Percentiles rank a stretch among this genome's conserved stretches.
These are phyloP conservation scores for Corythornis vintsioides DNA, from an alignment of 2,113 vertebrate species.

Conservation along the genomic window DNA sequence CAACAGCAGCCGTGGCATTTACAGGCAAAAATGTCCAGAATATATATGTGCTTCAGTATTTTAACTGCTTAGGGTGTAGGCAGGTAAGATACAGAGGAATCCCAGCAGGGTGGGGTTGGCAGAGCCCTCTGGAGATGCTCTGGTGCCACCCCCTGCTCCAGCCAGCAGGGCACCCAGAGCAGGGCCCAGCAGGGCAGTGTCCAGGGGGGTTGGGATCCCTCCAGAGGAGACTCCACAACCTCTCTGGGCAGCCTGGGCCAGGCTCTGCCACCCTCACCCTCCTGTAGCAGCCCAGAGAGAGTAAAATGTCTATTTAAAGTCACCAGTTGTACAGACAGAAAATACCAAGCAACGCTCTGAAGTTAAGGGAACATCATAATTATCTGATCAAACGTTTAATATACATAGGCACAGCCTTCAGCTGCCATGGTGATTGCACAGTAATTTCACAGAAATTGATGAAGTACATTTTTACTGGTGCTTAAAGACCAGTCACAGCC, in stretches of 20 bases:
- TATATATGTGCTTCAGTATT: neutral
- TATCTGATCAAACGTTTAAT: constrained; percentile 64
- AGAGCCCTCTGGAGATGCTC: too few relatives aligned
- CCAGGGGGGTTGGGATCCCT: neutral
- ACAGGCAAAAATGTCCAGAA: neutral
- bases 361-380: constrained; percentile 51
- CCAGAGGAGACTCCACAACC: neutral
- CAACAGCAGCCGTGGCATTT: neutral
- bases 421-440: constrained; percentile 39
- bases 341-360: constrained; percentile 48
- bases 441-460: constrained; percentile 68
- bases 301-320: neutral
- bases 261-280: too few relatives aligned
- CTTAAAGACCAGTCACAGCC: constrained; percentile 67
- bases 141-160: too few relatives aligned
- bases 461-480: constrained; percentile 71
- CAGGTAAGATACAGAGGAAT: neutral
- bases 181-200: too few relatives aligned
- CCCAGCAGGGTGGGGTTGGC: too few relatives aligned
- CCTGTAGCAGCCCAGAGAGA: neutral
- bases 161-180: too few relatives aligned
- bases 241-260: neutral
- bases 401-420: constrained; percentile 32
- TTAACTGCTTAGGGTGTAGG: neutral
- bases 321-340: neutral